Percentiles rank a stretch among this genome's conserved stretches.
These are phyloP conservation scores for Cyphomyrus plagiostoma DNA, from an alignment of 2,113 vertebrate genomes.

Conservation along the genomic window DNA sequence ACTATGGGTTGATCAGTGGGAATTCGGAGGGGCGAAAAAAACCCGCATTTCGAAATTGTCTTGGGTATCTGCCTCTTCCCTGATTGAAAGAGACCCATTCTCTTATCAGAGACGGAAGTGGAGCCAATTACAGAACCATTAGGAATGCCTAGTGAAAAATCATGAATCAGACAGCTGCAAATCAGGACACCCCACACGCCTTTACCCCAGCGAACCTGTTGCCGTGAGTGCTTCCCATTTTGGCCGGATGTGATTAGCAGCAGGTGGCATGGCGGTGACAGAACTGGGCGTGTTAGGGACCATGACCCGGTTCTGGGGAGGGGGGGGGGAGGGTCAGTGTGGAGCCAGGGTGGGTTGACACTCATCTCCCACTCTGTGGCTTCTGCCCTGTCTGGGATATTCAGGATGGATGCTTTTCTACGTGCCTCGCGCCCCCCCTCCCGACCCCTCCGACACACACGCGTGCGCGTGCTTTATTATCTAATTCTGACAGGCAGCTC, in stretches of 20 bases:
- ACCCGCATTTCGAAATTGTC: conserved; percentile 8
- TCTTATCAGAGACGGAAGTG: conserved; percentile 44
- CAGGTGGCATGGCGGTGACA: not conserved
- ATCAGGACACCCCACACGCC: conserved; percentile 34
- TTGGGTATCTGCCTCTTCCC: conserved; percentile 29
- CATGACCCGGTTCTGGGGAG: not conserved
- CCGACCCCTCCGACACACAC: not conserved
- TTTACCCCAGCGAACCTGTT: not conserved
- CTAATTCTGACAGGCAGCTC: conserved; percentile 65
- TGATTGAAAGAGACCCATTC: conserved; percentile 33
- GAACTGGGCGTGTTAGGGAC: not conserved
- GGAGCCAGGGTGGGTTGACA: conserved; percentile 37
- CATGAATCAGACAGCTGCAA: conserved; percentile 55
- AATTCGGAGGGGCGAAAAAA: not conserved
- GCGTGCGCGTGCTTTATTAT: conserved; percentile 61
- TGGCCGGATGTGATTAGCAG: not conserved
- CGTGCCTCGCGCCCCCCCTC: conserved; percentile 48
- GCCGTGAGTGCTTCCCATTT: not conserved
- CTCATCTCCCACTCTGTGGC: conserved; percentile 24
- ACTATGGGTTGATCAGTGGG: not conserved
- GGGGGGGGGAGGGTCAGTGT: not conserved
- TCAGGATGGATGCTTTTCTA: conserved; percentile 67
- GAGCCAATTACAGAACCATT: conserved; percentile 63
- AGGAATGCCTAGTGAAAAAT: conserved; percentile 51
- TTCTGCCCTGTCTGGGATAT: conserved; percentile 56